Evolutionary conservation across 1,140 invertebrate species (phyloP).

Genomic region (Schlechtendalia chinensis): DNA sequence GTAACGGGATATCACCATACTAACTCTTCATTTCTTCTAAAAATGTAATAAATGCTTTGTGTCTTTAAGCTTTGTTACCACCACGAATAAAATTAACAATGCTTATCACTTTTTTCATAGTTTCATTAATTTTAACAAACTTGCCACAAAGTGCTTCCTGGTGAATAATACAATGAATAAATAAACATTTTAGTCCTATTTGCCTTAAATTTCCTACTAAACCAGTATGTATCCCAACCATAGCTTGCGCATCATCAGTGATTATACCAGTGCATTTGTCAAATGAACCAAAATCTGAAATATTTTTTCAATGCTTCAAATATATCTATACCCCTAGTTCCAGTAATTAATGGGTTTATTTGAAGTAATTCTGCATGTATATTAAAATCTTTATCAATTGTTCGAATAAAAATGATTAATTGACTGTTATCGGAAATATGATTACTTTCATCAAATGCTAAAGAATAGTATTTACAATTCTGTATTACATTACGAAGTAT

Average conservation of each 20-base stretch:
- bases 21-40: neutral
- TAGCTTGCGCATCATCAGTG: neutral
- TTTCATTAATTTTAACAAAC: slow-evolving; percentile 10
- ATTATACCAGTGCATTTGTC: neutral
- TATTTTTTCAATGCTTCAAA: slow-evolving; percentile 23
- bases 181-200: slow-evolving; percentile 10
- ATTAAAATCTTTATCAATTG: slow-evolving; percentile 16
- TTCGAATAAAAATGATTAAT: slow-evolving; percentile 21
- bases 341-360: slow-evolving; percentile 17
- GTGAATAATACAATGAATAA: slow-evolving; percentile 13
- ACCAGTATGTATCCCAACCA: slow-evolving; percentile 5
- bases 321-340: slow-evolving; percentile 12
- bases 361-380: slow-evolving; percentile 3
- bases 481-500: slow-evolving; percentile 25
- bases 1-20: neutral
- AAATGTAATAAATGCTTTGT: neutral
- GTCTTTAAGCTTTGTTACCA: neutral
- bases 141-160: neutral
- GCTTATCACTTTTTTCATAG: slow-evolving; percentile 19
- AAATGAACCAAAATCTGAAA: slow-evolving; percentile 5
- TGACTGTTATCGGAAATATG: slow-evolving; percentile 27
- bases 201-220: neutral
- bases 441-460: slow-evolving; percentile 28
- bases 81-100: slow-evolving; percentile 1
- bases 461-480: slow-evolving; percentile 36